A percentile compares a stretch with the other conserved stretches of the same genome.
phyloP scores from a whole-genome alignment of 2,888 invertebrate species.

The Polymixis lichenea region DNA sequence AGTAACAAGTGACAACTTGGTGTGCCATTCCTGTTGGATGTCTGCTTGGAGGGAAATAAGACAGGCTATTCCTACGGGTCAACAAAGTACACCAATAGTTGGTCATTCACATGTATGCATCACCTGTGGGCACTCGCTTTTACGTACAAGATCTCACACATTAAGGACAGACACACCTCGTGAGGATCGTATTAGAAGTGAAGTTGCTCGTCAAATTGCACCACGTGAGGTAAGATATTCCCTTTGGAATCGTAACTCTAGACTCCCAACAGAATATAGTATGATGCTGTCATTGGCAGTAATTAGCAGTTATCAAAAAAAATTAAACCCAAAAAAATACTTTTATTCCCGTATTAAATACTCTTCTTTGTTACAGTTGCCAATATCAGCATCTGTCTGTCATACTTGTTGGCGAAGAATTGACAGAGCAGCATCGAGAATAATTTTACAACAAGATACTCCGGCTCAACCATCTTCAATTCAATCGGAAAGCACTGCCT shows the following conservation, averaged over 20 bases:
- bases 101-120: neutral
- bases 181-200: neutral
- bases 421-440: neutral
- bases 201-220: neutral
- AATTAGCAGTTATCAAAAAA: neutral
- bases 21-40: neutral
- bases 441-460: neutral
- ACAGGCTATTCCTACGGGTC: neutral
- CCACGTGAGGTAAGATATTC: constrained; percentile 2
- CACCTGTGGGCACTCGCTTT: neutral
- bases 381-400: neutral
- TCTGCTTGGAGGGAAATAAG: neutral
- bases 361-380: neutral
- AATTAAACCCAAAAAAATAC: neutral
- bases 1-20: constrained; percentile 1
- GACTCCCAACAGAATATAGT: too few relatives aligned
- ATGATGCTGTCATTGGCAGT: neutral
- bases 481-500: neutral
- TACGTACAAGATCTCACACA: neutral
- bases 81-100: neutral
- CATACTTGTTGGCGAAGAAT: constrained; percentile 1
- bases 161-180: neutral
- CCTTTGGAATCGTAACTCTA: neutral
- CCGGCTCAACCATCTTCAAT: neutral
- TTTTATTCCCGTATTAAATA: neutral